These are phyloP conservation scores for Cryptus viduatorius DNA, from an alignment of 2,888 invertebrate species.

Conservation along the genomic window DNA sequence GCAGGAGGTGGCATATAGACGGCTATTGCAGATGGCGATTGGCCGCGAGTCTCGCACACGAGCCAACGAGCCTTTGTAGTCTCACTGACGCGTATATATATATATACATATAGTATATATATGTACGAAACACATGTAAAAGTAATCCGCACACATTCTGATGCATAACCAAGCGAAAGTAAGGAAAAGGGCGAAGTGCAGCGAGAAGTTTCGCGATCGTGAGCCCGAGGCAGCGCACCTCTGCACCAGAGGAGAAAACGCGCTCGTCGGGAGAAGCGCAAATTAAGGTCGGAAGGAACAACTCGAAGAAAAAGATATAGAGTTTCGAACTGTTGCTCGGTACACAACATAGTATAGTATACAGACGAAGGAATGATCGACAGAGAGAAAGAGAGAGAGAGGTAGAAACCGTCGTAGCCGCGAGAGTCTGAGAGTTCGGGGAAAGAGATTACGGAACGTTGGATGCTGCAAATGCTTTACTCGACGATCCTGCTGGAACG, in stretches of 20 bases:
- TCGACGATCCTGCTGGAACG: not conserved
- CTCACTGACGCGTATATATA: not conserved
- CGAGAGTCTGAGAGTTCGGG: slow-evolving; percentile 53
- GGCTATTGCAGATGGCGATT: not conserved
- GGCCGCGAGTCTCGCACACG: slow-evolving; percentile 17
- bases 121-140: not conserved
- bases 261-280: slow-evolving; percentile 25
- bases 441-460: slow-evolving; percentile 64
- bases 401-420: slow-evolving; percentile 11
- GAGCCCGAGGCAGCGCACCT: slow-evolving; percentile 16
- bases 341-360: slow-evolving; percentile 5
- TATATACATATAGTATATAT: not conserved
- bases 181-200: slow-evolving; percentile 35
- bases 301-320: slow-evolving; percentile 52
- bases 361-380: not conserved
- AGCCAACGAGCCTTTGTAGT: not conserved
- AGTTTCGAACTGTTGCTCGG: slow-evolving; percentile 58
- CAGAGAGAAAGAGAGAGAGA: not conserved
- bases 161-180: slow-evolving; percentile 22
- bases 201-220: slow-evolving; percentile 38
- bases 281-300: slow-evolving; percentile 61
- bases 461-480: slow-evolving; percentile 46
- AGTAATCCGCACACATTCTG: slow-evolving; percentile 12
- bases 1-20: not conserved
- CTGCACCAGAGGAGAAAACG: slow-evolving; percentile 37